These are phyloP conservation scores for Erpetoichthys calabaricus DNA, from an alignment of 2,797 vertebrate genomes.

Conservation along the genomic window DNA sequence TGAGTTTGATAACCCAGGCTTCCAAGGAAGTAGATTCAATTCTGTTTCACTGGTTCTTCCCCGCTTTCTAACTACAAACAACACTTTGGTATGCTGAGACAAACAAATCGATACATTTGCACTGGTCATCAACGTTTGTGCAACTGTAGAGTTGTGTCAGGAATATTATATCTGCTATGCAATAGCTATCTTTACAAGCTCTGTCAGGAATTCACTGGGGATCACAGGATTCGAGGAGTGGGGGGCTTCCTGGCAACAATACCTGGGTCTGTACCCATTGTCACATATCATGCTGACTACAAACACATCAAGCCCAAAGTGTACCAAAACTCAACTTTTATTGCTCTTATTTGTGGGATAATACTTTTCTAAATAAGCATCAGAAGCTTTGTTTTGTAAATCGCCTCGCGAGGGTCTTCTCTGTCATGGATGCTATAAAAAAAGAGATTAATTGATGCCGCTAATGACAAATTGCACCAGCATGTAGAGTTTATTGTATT, in stretches of 20 bases:
- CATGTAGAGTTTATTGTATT: too few species aligned
- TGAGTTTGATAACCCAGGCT: slow-evolving; percentile 97
- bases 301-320: too few species aligned
- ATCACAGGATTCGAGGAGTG: slow-evolving; percentile 21
- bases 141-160: slow-evolving; percentile 41
- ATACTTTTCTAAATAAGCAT: too few species aligned
- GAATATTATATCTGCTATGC: slow-evolving; percentile 31
- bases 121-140: slow-evolving; percentile 40
- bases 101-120: slow-evolving; percentile 49
- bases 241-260: slow-evolving; percentile 19
- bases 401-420: too few species aligned
- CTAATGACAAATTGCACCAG: too few species aligned
- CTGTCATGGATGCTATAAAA: too few species aligned
- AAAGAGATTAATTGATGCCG: too few species aligned
- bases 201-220: slow-evolving; percentile 19
- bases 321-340: too few species aligned
- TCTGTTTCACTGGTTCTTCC: slow-evolving; percentile 47
- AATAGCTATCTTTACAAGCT: slow-evolving; percentile 15
- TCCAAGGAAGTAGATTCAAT: slow-evolving; percentile 73
- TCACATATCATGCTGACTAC: neutral
- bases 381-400: too few species aligned
- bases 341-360: too few species aligned
- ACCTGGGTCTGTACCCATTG: slow-evolving; percentile 5
- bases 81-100: slow-evolving; percentile 37
- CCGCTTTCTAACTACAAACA: slow-evolving; percentile 51